Evolutionary conservation across 2,888 invertebrate species (phyloP).

Genomic region (Nasonovia ribisnigri): DNA sequence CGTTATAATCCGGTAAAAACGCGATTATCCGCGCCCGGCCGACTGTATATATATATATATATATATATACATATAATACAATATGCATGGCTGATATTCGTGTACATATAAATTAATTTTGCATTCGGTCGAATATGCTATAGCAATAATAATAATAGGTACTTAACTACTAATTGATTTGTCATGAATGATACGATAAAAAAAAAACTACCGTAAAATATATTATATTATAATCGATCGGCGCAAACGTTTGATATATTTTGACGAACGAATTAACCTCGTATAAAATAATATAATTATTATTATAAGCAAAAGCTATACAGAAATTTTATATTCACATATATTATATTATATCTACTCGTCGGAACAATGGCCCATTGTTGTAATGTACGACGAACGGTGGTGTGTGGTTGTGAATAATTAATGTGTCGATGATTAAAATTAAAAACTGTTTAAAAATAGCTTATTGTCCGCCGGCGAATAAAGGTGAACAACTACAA

Average conservation of each 20-base stretch:
- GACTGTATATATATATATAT: too few species aligned
- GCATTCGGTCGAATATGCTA: background rate
- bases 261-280: slow-evolving; percentile 37
- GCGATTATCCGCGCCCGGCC: background rate
- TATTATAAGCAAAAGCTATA: background rate
- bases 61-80: background rate
- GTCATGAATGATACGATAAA: background rate
- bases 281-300: background rate
- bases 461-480: slow-evolving; percentile 8
- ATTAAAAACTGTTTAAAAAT: slow-evolving; percentile 53
- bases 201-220: background rate
- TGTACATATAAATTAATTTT: background rate
- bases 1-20: background rate
- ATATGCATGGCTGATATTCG: background rate
- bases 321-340: background rate
- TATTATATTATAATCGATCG: background rate
- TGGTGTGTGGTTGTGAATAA: slow-evolving; percentile 34
- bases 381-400: background rate
- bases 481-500: slow-evolving; percentile 43
- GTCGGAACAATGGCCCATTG: slow-evolving; percentile 48
- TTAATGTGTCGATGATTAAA: slow-evolving; percentile 37
- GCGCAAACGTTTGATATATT: slow-evolving; percentile 52
- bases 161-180: background rate
- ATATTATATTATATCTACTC: background rate
- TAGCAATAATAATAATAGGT: background rate